These are phyloP conservation scores for Sarotherodon lohbergeri DNA, from an alignment of 2,113 vertebrate genomes.

Conservation along the genomic window DNA sequence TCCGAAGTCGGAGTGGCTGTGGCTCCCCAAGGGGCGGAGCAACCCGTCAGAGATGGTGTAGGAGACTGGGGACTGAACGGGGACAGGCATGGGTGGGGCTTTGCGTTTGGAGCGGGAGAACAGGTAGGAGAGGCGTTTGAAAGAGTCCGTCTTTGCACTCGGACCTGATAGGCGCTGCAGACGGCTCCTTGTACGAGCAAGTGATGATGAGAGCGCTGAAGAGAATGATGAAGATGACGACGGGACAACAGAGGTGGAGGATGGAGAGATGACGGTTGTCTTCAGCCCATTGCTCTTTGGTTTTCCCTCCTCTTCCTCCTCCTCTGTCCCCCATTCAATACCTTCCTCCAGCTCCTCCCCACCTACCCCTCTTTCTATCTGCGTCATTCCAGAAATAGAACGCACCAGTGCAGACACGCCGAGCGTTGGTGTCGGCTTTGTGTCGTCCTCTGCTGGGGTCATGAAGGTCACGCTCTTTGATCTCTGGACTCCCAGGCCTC, in stretches of 20 bases:
- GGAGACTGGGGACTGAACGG: constrained; percentile 67
- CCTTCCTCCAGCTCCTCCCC: constrained; percentile 26
- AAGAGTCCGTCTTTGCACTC: constrained; percentile 82
- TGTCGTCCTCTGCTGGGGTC: constrained; percentile 64
- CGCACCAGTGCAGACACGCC: constrained; percentile 84
- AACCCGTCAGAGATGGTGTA: constrained; percentile 92
- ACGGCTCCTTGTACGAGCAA: constrained; percentile 77
- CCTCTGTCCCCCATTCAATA: constrained; percentile 39
- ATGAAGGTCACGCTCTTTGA: constrained; percentile 65
- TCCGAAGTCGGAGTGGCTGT: constrained; percentile 84
- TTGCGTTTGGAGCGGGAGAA: constrained; percentile 89
- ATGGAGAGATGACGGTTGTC: constrained; percentile 67
- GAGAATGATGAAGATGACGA: constrained; percentile 66
- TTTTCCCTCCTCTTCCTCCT: constrained; percentile 75
- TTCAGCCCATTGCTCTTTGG: constrained; percentile 88
- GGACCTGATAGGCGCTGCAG: constrained; percentile 76
- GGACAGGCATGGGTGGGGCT: constrained; percentile 71
- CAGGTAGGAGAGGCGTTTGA: constrained; percentile 86
- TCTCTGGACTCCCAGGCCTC: background rate
- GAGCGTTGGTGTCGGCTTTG: constrained; percentile 69
- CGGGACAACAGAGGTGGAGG: constrained; percentile 61
- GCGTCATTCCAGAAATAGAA: constrained; percentile 79
- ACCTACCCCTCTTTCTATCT: constrained; percentile 9
- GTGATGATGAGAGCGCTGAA: constrained; percentile 60
- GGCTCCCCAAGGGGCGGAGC: constrained; percentile 83